These are phyloP conservation scores for Drosophila acutilabella DNA, from an alignment of 2,888 invertebrate species.

Conservation along the genomic window DNA sequence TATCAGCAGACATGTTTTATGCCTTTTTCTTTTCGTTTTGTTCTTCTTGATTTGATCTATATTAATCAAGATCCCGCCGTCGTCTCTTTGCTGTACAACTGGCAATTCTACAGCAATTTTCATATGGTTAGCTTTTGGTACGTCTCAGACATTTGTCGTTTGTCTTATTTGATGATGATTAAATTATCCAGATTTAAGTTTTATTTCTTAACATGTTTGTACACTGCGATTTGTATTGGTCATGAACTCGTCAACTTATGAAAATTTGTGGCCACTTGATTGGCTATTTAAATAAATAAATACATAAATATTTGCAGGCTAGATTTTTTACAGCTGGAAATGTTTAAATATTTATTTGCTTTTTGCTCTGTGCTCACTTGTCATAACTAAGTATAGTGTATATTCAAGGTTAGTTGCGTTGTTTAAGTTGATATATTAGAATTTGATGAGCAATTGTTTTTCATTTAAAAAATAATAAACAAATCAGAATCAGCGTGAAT, in stretches of 20 bases:
- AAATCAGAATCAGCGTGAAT: too few species aligned
- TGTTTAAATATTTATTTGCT: slow-evolving; percentile 8
- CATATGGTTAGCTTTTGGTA: slow-evolving; percentile 2
- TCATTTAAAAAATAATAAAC: too few species aligned
- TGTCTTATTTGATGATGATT: slow-evolving; percentile 39
- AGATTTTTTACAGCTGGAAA: slow-evolving; percentile 4
- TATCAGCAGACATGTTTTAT: slow-evolving; percentile 11
- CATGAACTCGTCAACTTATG: slow-evolving; percentile 46
- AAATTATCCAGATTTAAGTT: slow-evolving; percentile 50
- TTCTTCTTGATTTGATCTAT: slow-evolving; percentile 72
- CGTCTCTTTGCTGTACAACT: slow-evolving; percentile 34
- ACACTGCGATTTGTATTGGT: slow-evolving; percentile 35
- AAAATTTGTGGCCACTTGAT: slow-evolving; percentile 58
- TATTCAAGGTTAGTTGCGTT: not conserved
- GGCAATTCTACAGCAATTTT: slow-evolving; percentile 21
- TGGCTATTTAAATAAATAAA: slow-evolving; percentile 19
- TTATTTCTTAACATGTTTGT: slow-evolving; percentile 32
- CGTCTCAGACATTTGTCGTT: slow-evolving; percentile 15
- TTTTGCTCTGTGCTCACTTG: not conserved
- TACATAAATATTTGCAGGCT: slow-evolving; percentile 23
- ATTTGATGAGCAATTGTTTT: not conserved
- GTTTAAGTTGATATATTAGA: not conserved
- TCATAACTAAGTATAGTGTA: not conserved
- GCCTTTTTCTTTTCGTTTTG: slow-evolving; percentile 28
- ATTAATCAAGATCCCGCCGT: slow-evolving; percentile 76